Conservation (phyloP, 2,888 invertebrate species). For the Eilema depressum region DNA sequence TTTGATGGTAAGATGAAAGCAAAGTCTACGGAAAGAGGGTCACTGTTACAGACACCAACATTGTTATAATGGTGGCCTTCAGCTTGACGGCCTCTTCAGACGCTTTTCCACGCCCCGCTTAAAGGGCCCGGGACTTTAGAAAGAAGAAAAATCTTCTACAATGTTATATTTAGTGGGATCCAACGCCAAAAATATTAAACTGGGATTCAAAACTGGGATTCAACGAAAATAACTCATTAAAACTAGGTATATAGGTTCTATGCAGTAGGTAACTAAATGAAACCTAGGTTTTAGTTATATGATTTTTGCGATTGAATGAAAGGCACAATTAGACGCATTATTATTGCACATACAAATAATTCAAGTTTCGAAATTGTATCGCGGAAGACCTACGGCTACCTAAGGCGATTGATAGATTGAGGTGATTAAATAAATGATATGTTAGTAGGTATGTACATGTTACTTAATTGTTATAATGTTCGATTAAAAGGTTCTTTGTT, state of each 20-base stretch:
- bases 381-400: conserved; percentile 54
- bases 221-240: no score
- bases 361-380: conserved; percentile 50
- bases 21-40: no score
- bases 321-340: background rate
- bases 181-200: no score
- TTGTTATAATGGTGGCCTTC: no score
- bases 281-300: background rate
- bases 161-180: no score
- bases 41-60: no score
- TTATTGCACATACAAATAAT: conserved; percentile 24
- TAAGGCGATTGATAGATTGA: conserved; percentile 43
- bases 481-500: conserved; percentile 67
- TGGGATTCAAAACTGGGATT: no score
- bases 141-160: background rate
- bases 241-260: background rate
- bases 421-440: conserved; percentile 52
- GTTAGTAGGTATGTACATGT: conserved; percentile 45
- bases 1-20: no score
- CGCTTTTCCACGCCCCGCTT: no score
- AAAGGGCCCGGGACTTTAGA: no score
- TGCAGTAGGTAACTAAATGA: no score
- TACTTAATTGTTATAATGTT: conserved; percentile 57
- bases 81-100: no score
- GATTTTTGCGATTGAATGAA: background rate